Percentiles rank a stretch among this genome's conserved stretches.
Conservation (phyloP, 2,113 vertebrate genomes). For the Rafetus swinhoei region DNA sequence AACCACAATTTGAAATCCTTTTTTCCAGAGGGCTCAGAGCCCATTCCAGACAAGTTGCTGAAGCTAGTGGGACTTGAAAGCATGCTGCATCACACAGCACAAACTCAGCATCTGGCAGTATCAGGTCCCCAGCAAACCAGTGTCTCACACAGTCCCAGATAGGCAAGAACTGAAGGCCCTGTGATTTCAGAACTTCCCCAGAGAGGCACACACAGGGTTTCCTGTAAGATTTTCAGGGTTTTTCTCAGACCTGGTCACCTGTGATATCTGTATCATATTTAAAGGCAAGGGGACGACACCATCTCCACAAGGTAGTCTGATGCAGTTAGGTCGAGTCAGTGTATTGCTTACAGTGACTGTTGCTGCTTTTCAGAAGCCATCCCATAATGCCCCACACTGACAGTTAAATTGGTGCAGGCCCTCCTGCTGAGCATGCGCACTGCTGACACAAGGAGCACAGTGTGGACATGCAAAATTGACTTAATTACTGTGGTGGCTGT, state of each 20-base stretch:
- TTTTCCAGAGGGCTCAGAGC: accelerated
- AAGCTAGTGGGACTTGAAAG: accelerated
- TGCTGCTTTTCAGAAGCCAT: not conserved
- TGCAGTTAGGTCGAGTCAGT: not conserved
- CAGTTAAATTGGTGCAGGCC: no score
- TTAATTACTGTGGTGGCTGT: no score
- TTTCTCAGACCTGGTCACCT: not conserved
- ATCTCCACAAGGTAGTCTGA: not conserved
- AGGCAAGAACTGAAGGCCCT: not conserved
- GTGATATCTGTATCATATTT: not conserved
- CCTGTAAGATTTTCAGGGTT: not conserved
- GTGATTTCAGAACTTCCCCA: not conserved
- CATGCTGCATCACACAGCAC: not conserved
- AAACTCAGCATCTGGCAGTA: accelerated
- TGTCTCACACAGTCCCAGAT: not conserved
- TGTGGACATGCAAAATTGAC: no score
- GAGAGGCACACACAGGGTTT: not conserved
- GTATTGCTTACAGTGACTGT: not conserved
- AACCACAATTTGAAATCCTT: accelerated
- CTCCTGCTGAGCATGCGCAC: no score
- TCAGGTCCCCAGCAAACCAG: not conserved
- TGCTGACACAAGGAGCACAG: no score
- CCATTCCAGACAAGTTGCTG: accelerated
- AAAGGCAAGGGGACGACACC: not conserved
- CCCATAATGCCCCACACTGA: not conserved